phyloP scores from a whole-genome alignment of 2,888 invertebrate genomes.

The Oscheius onirici region DNA sequence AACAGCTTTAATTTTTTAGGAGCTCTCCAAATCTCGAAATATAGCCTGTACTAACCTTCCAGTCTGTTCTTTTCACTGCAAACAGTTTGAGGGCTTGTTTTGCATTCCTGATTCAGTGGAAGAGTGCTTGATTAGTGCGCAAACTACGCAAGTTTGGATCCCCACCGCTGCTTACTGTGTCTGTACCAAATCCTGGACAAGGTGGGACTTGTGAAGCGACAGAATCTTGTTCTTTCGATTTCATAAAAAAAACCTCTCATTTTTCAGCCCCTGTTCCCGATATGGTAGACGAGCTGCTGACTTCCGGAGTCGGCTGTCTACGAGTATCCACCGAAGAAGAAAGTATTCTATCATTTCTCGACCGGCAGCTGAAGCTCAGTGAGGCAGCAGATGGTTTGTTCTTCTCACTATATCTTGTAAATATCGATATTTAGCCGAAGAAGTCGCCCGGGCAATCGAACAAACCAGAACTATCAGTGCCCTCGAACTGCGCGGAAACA shows the following conservation, averaged over 20 bases:
- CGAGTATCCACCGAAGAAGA: not conserved
- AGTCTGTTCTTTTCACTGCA: too few species aligned
- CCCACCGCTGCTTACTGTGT: too few species aligned
- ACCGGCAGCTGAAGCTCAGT: slow-evolving; percentile 41
- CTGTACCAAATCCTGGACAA: too few species aligned
- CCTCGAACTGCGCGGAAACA: slow-evolving; percentile 64
- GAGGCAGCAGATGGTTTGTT: slow-evolving; percentile 35
- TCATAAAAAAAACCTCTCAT: not conserved
- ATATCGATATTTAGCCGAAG: slow-evolving; percentile 42
- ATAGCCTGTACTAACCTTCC: too few species aligned
- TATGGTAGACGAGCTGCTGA: not conserved
- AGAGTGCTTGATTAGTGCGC: too few species aligned
- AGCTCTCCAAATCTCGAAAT: too few species aligned
- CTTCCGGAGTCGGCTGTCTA: not conserved
- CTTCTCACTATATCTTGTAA: not conserved
- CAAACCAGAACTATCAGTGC: slow-evolving; percentile 37
- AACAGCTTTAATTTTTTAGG: too few species aligned
- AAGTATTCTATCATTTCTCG: slow-evolving; percentile 24
- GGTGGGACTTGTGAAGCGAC: too few species aligned
- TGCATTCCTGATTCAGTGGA: too few species aligned
- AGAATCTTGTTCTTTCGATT: too few species aligned
- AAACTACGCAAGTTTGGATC: too few species aligned
- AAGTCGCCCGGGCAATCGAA: slow-evolving; percentile 45
- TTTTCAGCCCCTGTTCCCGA: not conserved
- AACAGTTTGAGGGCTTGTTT: too few species aligned